A percentile compares a stretch with the other conserved stretches of the same genome.
phyloP scores from a whole-genome alignment of 2,113 vertebrate species.

The Siniperca chuatsi region DNA sequence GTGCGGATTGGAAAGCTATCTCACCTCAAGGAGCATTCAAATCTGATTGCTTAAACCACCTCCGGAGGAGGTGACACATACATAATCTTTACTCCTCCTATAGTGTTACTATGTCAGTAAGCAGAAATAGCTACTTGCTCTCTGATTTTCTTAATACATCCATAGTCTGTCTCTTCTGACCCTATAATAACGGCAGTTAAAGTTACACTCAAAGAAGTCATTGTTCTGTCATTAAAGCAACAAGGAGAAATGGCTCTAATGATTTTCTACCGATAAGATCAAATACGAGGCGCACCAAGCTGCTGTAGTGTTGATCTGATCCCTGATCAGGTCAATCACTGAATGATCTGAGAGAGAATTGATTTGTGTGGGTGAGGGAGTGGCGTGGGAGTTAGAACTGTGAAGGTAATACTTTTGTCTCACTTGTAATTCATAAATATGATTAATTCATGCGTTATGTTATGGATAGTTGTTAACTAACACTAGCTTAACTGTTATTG shows the following conservation, averaged over 20 bases:
- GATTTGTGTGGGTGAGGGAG: neutral
- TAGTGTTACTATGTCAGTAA: neutral
- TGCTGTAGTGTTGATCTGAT: too few species aligned
- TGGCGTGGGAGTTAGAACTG: neutral
- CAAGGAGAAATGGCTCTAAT: neutral
- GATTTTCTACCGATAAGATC: neutral
- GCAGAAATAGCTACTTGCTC: neutral
- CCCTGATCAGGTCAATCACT: neutral
- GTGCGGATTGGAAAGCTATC: neutral
- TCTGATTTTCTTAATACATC: neutral
- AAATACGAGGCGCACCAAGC: too few species aligned
- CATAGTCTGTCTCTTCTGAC: neutral
- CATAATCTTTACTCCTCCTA: neutral
- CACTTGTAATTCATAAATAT: neutral
- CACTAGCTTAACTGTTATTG: neutral
- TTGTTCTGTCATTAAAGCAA: neutral
- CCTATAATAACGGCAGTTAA: neutral
- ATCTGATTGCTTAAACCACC: neutral
- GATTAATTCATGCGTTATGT: neutral
- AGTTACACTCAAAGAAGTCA: neutral
- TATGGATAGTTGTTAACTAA: neutral
- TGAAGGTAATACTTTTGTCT: neutral
- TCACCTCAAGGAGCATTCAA: neutral
- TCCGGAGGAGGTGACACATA: accelerated
- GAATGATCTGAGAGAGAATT: neutral